Percentiles rank a stretch among this genome's conserved stretches.
These are phyloP conservation scores for Ariolimax columbianus DNA, from an alignment of 2,888 invertebrate species.

Conservation along the genomic window DNA sequence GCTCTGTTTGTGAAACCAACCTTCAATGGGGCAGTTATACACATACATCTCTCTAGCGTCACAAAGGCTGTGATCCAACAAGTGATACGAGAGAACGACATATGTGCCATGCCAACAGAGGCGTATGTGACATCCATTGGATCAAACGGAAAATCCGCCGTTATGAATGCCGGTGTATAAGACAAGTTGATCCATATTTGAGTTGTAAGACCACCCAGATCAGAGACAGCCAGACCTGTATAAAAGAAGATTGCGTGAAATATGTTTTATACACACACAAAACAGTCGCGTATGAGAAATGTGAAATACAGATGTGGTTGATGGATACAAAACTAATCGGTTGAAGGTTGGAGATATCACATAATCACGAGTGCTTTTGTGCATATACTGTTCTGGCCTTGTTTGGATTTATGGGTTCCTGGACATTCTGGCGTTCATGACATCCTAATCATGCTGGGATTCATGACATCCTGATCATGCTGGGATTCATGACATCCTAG, in stretches of 20 bases:
- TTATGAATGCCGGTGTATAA: not conserved
- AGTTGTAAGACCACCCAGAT: not conserved
- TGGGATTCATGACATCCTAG: too few relatives aligned
- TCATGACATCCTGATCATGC: too few relatives aligned
- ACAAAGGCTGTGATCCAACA: not conserved
- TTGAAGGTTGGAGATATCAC: too few relatives aligned
- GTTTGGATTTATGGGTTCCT: too few relatives aligned
- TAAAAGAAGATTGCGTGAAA: not conserved
- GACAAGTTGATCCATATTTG: not conserved
- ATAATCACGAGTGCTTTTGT: too few relatives aligned
- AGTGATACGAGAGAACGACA: not conserved
- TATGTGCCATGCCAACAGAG: not conserved
- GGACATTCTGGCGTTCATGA: too few relatives aligned
- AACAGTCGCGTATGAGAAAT: too few relatives aligned
- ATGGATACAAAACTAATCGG: too few relatives aligned
- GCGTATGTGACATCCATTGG: conserved; percentile 8
- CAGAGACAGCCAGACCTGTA: not conserved
- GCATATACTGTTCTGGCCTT: too few relatives aligned
- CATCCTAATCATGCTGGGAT: too few relatives aligned
- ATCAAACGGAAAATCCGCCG: not conserved
- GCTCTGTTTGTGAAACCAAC: not conserved
- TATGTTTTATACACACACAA: too few relatives aligned
- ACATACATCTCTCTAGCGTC: conserved; percentile 10
- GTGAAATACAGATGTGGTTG: too few relatives aligned
- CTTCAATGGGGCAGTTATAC: conserved; percentile 4